Evolutionary conservation across 2,113 vertebrate species (phyloP), one percentile per base, ranked within the genome.

Genomic region (Chaenocephalus aceratus): DNA sequence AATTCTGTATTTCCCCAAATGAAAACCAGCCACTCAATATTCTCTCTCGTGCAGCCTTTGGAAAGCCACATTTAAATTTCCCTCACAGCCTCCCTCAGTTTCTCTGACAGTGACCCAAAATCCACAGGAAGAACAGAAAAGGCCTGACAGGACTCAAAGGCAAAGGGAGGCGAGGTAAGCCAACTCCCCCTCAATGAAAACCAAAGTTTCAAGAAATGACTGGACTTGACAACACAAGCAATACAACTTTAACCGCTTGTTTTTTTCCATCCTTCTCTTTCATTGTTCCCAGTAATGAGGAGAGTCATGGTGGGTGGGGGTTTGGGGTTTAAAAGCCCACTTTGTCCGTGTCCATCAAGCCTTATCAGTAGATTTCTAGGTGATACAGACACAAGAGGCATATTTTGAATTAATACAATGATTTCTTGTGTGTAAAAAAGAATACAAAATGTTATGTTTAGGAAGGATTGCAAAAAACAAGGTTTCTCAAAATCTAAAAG

Each of bases 61-160:
- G 60, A 51, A 63, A 82, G 14, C 15, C 65, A 58, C 80, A 87
- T 87, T 90, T 84, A 78, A 62, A 86, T 90, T 90, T 87, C 73
- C 76, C 79, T 88, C 88, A 86, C 88, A 84, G 44, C 41, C 80
- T 82, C 80, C 23, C 44, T 62, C 62, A 51, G 81, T 52, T 72
- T 86, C 59, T 58, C 79, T 71, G 56, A 74, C 65, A 85, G 80
- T 66, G 72, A 78, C 72, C 86, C 72, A 69, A 79, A 86, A 85
- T 79, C 80, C 84, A 89, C 78, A 86, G 75, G 63, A 85, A 76
- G 63, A 89, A 84, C 86, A 87, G 79, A 61, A 92, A 89, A 91
- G 86, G 56, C 82, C 84, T 83, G 86, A 80, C 74, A 82, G 84
- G 51, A 80, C 74, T 73, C 69, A 78, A 84, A 87, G 65, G 62